Conservation (phyloP, 2,888 invertebrate genomes). For the Caradrina clavipalpis region DNA sequence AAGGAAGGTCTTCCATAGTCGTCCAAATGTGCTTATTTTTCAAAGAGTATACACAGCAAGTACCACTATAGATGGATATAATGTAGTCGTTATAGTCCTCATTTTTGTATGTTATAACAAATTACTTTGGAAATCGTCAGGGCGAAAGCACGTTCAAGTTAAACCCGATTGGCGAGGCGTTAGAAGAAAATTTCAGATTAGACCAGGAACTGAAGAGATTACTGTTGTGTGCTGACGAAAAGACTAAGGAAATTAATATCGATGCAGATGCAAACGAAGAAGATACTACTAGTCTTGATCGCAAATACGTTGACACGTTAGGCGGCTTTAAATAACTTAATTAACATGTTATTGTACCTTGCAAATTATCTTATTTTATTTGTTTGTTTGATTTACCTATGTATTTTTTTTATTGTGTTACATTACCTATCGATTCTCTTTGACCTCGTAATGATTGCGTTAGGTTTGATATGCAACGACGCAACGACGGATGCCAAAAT, state of each 20-base stretch:
- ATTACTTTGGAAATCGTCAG: conserved; percentile 70
- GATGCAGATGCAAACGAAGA: background rate
- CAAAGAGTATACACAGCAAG: no score
- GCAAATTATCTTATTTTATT: background rate
- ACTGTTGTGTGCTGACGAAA: conserved; percentile 23
- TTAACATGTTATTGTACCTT: background rate
- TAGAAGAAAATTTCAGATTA: conserved; percentile 92
- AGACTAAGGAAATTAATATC: conserved; percentile 16
- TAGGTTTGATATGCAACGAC: conserved; percentile 4
- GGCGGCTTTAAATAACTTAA: conserved; percentile 14
- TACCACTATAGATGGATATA: no score
- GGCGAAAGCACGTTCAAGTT: conserved; percentile 93
- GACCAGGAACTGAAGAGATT: conserved; percentile 87
- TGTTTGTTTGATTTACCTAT: background rate
- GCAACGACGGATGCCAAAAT: background rate
- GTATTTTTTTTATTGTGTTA: background rate
- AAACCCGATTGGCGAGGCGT: conserved; percentile 93
- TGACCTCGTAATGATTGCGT: background rate
- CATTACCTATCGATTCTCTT: background rate
- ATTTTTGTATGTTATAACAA: conserved; percentile 28
- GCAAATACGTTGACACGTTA: conserved; percentile 14
- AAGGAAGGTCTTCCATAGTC: no score
- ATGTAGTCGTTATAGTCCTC: background rate
- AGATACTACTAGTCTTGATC: conserved; percentile 13
- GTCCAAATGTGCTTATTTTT: background rate